phyloP scores from a whole-genome alignment of 1,140 invertebrate genomes.

The Meloidogyne exigua region DNA sequence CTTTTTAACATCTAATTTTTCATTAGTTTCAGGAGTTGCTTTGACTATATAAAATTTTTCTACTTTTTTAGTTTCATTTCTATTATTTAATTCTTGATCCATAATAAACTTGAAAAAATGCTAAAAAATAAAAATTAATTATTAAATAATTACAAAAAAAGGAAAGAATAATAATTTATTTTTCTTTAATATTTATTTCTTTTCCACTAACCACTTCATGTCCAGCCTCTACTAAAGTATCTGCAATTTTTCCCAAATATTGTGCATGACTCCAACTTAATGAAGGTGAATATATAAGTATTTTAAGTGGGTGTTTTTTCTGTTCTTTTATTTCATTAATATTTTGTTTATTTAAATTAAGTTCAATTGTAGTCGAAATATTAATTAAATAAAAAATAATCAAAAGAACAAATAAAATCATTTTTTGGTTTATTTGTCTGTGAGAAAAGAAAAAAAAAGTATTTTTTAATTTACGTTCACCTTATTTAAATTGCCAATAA shows the following conservation, averaged over 20 bases:
- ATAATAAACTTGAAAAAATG: background rate
- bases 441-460: no score
- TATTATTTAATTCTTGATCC: background rate
- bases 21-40: background rate
- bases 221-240: conserved; percentile 41
- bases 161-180: no score
- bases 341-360: no score
- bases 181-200: no score
- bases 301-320: conserved; percentile 25
- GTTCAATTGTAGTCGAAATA: no score
- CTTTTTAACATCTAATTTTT: background rate
- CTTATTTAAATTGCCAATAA: no score
- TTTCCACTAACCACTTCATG: conserved; percentile 49
- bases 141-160: no score
- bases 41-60: background rate
- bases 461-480: no score
- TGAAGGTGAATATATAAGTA: conserved; percentile 31
- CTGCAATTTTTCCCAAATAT: conserved; percentile 44
- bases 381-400: no score
- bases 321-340: no score
- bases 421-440: no score
- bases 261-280: conserved; percentile 41
- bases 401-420: no score
- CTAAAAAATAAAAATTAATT: background rate
- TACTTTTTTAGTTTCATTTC: background rate